phyloP scores from a whole-genome alignment of 2,797 vertebrate species.

The Pogoniulus pusillus region DNA sequence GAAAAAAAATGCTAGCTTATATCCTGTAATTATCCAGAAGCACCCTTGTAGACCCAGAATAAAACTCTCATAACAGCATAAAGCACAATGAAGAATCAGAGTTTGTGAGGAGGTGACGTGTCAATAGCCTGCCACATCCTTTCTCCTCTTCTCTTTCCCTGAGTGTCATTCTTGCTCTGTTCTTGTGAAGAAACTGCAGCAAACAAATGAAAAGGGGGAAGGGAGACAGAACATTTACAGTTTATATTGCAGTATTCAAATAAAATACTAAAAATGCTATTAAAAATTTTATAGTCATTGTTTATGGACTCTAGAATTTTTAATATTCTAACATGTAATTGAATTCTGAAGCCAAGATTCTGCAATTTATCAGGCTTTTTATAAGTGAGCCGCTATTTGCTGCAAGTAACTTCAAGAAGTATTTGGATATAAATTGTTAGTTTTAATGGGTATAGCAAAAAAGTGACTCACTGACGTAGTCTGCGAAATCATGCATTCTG shows the following conservation, averaged over 20 bases:
- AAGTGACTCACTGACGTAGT: neutral
- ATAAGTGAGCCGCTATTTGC: neutral
- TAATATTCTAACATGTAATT: constrained; percentile 52
- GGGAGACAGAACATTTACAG: neutral
- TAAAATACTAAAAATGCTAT: constrained; percentile 56
- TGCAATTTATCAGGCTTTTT: constrained; percentile 43
- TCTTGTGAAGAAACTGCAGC: neutral
- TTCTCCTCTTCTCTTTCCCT: neutral
- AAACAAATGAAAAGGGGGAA: neutral
- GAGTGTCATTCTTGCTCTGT: neutral
- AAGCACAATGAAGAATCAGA: neutral
- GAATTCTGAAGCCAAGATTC: constrained; percentile 51
- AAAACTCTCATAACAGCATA: neutral
- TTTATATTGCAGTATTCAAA: constrained; percentile 23
- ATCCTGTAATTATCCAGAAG: constrained; percentile 24
- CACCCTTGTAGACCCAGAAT: constrained; percentile 7
- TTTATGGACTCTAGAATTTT: constrained; percentile 58
- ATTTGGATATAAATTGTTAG: neutral
- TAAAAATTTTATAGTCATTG: constrained; percentile 48
- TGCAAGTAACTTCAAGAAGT: constrained; percentile 14
- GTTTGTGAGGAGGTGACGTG: neutral
- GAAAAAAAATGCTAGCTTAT: neutral
- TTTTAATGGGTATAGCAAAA: neutral
- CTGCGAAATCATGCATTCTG: neutral
- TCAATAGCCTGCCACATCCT: neutral